Conservation (phyloP, 2,797 vertebrate species). For the Capromys pilorides region DNA sequence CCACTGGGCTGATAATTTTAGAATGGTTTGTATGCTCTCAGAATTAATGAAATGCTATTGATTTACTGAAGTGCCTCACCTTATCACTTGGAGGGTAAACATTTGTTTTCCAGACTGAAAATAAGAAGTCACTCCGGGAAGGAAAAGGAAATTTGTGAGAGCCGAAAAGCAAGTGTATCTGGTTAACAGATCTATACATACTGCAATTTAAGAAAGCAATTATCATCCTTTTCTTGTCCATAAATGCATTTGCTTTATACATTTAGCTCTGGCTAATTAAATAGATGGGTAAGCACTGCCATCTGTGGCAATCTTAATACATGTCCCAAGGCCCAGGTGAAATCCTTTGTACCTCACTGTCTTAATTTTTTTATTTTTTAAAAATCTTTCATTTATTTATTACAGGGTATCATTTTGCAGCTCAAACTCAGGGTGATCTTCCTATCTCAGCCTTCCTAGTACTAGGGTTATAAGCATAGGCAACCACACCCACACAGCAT, state of each 20-base stretch:
- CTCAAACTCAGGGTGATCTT: no score
- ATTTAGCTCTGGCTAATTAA: background rate
- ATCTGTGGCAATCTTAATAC: background rate
- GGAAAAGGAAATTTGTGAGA: conserved; percentile 25
- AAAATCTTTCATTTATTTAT: no score
- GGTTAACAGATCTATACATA: background rate
- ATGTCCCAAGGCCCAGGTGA: background rate
- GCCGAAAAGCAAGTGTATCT: background rate
- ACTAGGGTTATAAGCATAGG: no score
- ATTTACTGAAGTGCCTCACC: conserved; percentile 17
- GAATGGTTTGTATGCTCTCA: conserved; percentile 42
- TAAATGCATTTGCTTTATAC: background rate
- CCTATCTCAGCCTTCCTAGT: no score
- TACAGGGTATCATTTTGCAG: no score
- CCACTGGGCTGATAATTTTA: conserved; percentile 46
- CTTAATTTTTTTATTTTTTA: background rate
- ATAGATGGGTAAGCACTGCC: background rate
- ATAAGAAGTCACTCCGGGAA: conserved; percentile 42
- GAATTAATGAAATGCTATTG: conserved; percentile 38
- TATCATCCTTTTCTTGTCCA: conserved; percentile 1
- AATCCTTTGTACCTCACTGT: background rate
- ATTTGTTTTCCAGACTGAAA: conserved; percentile 60
- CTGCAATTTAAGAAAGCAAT: background rate
- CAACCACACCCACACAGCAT: no score
- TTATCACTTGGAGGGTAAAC: conserved; percentile 25